Evolutionary conservation across 2,888 invertebrate species (phyloP).

Genomic region (Camponotus fellah): DNA sequence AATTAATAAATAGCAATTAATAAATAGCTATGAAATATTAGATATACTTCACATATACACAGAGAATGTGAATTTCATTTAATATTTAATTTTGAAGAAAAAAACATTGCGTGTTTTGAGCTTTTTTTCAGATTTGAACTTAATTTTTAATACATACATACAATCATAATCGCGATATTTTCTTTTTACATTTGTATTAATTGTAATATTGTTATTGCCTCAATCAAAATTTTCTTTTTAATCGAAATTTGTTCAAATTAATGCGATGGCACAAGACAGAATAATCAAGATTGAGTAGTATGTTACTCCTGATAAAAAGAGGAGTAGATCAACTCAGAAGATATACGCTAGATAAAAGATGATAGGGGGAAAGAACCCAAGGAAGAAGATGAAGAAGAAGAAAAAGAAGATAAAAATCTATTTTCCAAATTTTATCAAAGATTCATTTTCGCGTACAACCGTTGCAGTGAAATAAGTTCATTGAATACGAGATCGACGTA

Average conservation of each 20-base stretch:
- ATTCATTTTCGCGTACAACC: slow-evolving; percentile 20
- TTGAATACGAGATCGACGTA: slow-evolving; percentile 1
- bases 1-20: slow-evolving; percentile 16
- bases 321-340: neutral
- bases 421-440: neutral
- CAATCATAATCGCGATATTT: neutral
- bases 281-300: neutral
- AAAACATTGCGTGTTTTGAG: neutral
- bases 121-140: neutral
- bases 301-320: neutral
- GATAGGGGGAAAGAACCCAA: neutral
- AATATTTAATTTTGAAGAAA: neutral
- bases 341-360: neutral
- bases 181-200: neutral
- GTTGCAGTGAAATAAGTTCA: slow-evolving; percentile 14
- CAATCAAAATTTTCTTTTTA: neutral
- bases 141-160: neutral
- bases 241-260: neutral
- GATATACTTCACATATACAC: neutral
- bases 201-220: slow-evolving; percentile 3
- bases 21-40: neutral
- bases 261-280: neutral
- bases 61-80: neutral
- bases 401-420: neutral
- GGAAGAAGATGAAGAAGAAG: neutral